Evolutionary conservation across 1,140 invertebrate species (phyloP), one percentile per base, ranked within the genome.

Genomic region (Mycetomoellerius zeteki): DNA sequence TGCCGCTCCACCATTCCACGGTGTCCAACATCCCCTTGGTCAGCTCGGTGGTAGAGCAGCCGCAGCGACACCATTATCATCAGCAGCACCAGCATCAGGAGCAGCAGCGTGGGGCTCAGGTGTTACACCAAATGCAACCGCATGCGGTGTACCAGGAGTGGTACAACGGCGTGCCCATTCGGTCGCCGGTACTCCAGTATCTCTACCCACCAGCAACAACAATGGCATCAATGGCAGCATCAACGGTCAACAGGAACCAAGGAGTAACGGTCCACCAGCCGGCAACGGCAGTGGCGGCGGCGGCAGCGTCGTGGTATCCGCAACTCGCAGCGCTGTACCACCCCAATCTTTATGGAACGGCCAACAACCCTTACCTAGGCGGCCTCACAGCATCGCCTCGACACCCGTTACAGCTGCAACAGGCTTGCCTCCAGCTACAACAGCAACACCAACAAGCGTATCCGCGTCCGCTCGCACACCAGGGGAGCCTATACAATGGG

Each of bases 381-480:
- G 94, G 91, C 95, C 95, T 60, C 93, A 94, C 92, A 95, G 95
- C 92, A 95, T 95, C 91, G 94, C 95, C 84, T 90, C 94, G 21
- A 95, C 95, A 80, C 94, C 95, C 90, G 89, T 94, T 88, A 91
- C 89, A 80, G 58, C 84, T 88, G 24, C 90, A 58, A 47, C 91
- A 87, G 81, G 80, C 78, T 21, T 88, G 67, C 77, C 90, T 76
- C 94, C 95, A 85, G 87, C 96, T 85, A 78, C 85, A 77, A 64
- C 86, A 90, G 72, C 88, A 88, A 82, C 94, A 87, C 87, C 91
- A 89, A 75, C n/a, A 81, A 69, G 52, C 65, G n/a, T 89, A 89
- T 75, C 85, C 89, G 90, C 91, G 89, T 54, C 89, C 89, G 76
- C 90, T 92, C 90, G 94, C 88, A 90, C 92, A 88, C 90, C 92